A percentile compares a stretch with the other conserved stretches of the same genome.
phyloP scores from a whole-genome alignment of 2,797 vertebrate species.

The Miichthys miiuy region DNA sequence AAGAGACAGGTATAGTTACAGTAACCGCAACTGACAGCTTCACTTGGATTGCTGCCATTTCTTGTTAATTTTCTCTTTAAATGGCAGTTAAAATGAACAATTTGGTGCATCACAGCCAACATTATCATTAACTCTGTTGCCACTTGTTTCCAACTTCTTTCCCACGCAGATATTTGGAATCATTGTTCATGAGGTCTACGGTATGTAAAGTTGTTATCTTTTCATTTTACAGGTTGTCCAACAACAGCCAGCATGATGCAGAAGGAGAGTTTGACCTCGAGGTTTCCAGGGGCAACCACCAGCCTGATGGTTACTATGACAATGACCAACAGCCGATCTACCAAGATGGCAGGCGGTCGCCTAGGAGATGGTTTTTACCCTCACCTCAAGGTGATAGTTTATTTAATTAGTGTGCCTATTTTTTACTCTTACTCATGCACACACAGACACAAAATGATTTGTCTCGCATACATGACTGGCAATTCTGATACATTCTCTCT shows the following conservation, averaged over 20 bases:
- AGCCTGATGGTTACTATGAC: slow-evolving; percentile 87
- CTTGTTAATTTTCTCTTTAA: neutral
- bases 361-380: slow-evolving; percentile 90
- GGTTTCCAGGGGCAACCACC: slow-evolving; percentile 84
- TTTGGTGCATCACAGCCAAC: neutral
- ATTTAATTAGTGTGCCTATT: neutral
- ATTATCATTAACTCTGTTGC: too few species aligned
- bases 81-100: neutral
- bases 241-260: slow-evolving; percentile 77
- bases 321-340: slow-evolving; percentile 89
- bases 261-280: slow-evolving; percentile 85
- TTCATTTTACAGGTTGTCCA: slow-evolving; percentile 79
- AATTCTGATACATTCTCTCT: too few species aligned
- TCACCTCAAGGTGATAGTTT: slow-evolving; percentile 89
- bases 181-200: too few species aligned
- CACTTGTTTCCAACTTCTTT: neutral
- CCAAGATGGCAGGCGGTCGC: slow-evolving; percentile 88
- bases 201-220: neutral
- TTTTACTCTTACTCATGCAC: too few species aligned
- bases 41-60: neutral
- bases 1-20: slow-evolving; percentile 85
- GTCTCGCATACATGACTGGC: too few species aligned
- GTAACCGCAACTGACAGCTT: neutral
- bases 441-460: too few species aligned
- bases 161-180: too few species aligned